Conservation (phyloP, 2,113 vertebrate genomes). For the Xiphophorus couchianus region DNA sequence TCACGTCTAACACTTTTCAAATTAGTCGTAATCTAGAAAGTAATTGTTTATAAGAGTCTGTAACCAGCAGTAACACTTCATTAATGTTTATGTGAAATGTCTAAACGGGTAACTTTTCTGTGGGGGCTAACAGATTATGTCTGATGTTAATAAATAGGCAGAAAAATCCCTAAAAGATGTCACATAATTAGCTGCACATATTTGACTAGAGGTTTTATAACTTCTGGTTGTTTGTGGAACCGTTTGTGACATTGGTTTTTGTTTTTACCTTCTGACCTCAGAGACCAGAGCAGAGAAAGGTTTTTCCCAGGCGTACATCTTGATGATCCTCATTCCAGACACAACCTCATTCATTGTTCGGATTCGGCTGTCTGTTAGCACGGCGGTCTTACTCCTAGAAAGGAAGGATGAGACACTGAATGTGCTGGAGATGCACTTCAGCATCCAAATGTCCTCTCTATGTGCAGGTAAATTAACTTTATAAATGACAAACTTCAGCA, state of each 20-base stretch:
- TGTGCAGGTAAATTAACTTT: too few species aligned
- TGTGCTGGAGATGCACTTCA: not conserved
- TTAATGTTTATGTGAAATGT: too few species aligned
- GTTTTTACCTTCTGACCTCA: constrained; percentile 85
- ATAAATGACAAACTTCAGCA: too few species aligned
- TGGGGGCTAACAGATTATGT: not conserved
- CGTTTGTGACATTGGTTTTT: not conserved
- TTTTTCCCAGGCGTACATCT: constrained; percentile 98
- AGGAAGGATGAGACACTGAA: not conserved
- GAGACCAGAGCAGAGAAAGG: constrained; percentile 88
- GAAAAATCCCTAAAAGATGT: not conserved
- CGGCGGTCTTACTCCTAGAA: constrained; percentile 87
- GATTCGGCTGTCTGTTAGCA: constrained; percentile 88
- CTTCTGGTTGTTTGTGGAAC: not conserved
- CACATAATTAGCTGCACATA: too few species aligned
- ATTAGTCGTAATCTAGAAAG: not conserved
- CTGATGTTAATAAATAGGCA: not conserved
- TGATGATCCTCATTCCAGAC: constrained; percentile 95
- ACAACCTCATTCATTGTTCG: constrained; percentile 98
- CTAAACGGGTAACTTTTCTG: too few species aligned
- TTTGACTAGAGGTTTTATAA: not conserved
- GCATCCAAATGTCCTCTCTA: too few species aligned
- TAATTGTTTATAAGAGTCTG: not conserved
- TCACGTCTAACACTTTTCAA: not conserved
- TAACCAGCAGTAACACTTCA: too few species aligned